These are phyloP conservation scores for Trematocara stigmaticum DNA, from an alignment of 2,113 vertebrate species.

Conservation along the genomic window DNA sequence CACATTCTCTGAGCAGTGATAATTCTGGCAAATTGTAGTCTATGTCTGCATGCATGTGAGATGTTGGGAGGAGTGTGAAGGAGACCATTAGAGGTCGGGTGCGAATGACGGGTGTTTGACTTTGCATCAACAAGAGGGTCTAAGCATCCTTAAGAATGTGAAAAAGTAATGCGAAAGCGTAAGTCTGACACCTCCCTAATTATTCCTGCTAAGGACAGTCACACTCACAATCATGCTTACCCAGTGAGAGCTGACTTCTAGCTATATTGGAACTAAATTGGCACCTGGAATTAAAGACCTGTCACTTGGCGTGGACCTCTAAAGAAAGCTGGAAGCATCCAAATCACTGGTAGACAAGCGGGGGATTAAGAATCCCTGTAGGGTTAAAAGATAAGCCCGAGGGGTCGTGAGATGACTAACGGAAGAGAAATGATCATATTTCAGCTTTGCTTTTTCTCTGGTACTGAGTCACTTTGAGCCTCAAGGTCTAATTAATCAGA, in stretches of 20 bases:
- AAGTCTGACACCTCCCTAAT: neutral
- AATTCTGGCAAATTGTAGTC: neutral
- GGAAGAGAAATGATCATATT: neutral
- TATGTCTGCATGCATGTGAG: neutral
- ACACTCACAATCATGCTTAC: neutral
- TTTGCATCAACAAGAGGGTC: neutral
- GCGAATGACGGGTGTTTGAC: neutral
- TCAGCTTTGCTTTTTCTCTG: neutral
- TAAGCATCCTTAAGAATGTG: neutral
- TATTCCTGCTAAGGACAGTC: neutral
- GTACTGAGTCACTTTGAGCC: constrained; percentile 11
- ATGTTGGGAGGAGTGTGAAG: neutral
- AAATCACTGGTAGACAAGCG: neutral
- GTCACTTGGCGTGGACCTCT: neutral
- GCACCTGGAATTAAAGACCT: neutral
- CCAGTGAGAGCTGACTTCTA: neutral
- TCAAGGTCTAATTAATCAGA: constrained; percentile 27
- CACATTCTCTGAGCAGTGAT: neutral
- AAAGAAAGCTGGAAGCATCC: neutral
- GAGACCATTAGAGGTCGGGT: neutral
- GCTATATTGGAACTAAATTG: neutral
- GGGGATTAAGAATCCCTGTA: neutral
- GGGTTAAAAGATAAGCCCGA: neutral
- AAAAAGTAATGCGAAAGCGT: accelerated
- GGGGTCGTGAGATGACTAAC: neutral